Base-by-base conservation (phyloP, 2,888 invertebrate species). In the Drosophila kuntzei region DNA sequence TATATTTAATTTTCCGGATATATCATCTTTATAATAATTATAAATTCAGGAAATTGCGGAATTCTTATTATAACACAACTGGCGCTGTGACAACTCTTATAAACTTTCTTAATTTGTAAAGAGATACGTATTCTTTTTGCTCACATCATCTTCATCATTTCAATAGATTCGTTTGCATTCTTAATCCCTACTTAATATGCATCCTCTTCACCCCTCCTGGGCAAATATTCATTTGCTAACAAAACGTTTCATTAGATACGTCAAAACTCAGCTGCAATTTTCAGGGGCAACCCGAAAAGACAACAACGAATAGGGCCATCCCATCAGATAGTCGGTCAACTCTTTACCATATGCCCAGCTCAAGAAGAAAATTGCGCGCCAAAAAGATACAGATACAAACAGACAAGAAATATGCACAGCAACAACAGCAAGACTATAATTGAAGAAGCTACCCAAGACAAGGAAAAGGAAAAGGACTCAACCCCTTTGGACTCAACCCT, bases 301-400 rank as follows among this genome's bases (percentile, higher is more conserved):
- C 61, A 58, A 37, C 53, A 22, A 37, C 34, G 2, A 27, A 27
- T 1, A 16, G 12, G 44, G 29, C 46, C 72, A 76, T 60, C 47
- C 57, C 72, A 68, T 3, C 54, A 53, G 79, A 65, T 71, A 68
- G 61, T 75, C 87, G 89, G 87, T 80, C 89, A 84, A 72, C 55
- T 55, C 47, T 27, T 88, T 88, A 69, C 36, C 80, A 87, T 84
- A 87, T 87, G 83, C 87, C 65, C 62, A 59, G 34, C 32, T 49
- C 36, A 53, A 58, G 29, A 59, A 59, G 46, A 75, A 60, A 82
- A 71, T 83, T 89, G 79, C 90, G 89, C 90, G 89, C 90, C 89
- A 89, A 88, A 90, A 88, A 50, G n/a, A 58, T 60, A 29, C 27
- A 67, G 18, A 47, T 39, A 37, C 29, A 53, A 9, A 43, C 29